phyloP scores from a whole-genome alignment of 53 echinoderm and acorn worm genomes.

The Luidia sarsii region DNA sequence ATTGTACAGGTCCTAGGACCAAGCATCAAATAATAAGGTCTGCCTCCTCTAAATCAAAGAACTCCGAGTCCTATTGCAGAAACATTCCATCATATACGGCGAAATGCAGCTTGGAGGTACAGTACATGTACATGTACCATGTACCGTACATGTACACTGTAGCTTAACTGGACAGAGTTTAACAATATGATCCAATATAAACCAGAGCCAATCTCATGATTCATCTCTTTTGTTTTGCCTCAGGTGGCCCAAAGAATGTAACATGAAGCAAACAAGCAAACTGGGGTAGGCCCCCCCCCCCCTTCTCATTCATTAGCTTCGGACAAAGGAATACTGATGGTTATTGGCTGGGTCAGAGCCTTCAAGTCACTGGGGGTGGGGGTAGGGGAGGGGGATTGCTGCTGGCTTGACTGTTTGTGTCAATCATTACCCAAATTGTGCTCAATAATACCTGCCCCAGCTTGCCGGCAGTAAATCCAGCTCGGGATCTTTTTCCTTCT shows the following conservation, averaged over 20 bases:
- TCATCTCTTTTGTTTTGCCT: conserved; percentile 28
- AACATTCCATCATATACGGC: no score
- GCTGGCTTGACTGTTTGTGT: no score
- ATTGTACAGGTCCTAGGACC: no score
- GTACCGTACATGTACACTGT: background rate
- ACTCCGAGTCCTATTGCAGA: no score
- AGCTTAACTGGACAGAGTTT: background rate
- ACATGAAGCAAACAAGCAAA: conserved; percentile 47
- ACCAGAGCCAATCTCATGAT: background rate
- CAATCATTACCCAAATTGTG: no score
- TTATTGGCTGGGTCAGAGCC: conserved; percentile 39
- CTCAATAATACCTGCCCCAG: no score
- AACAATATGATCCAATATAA: background rate
- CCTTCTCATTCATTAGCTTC: conserved; percentile 1
- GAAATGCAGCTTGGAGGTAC: no score
- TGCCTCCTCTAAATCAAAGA: no score
- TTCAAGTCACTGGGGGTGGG: background rate
- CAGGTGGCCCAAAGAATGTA: conserved; percentile 20
- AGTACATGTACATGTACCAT: background rate
- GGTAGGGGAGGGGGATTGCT: no score
- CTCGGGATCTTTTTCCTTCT: no score
- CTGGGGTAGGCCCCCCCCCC: background rate
- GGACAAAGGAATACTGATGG: conserved; percentile 33
- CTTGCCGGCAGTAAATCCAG: no score
- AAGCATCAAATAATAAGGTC: no score